These are phyloP conservation scores for Mythimna albipuncta DNA, from an alignment of 2,888 invertebrate genomes.

Conservation along the genomic window DNA sequence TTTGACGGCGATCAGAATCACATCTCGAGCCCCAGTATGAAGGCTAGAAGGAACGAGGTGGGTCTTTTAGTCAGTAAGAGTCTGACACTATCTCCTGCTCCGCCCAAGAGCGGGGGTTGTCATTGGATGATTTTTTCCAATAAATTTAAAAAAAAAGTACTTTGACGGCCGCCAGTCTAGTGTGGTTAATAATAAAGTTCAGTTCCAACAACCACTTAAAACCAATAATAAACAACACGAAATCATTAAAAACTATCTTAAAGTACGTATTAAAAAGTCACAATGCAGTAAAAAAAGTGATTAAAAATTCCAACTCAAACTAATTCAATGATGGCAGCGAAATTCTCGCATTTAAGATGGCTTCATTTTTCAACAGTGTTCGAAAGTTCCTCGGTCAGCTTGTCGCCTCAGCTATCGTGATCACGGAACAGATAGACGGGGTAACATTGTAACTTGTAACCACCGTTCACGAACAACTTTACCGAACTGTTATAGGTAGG, in stretches of 20 bases:
- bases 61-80: too few species aligned
- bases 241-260: conserved; percentile 14
- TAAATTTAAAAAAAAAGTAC: too few species aligned
- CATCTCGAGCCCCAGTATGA: too few species aligned
- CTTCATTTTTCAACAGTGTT: conserved; percentile 53
- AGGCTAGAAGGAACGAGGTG: too few species aligned
- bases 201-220: too few species aligned
- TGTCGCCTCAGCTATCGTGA: conserved; percentile 43
- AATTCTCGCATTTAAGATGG: conserved; percentile 45
- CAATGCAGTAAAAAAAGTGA: conserved; percentile 39
- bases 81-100: too few species aligned
- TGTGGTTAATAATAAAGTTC: too few species aligned
- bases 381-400: conserved; percentile 55
- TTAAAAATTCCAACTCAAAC: conserved; percentile 36
- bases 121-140: too few species aligned
- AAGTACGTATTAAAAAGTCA: conserved; percentile 21
- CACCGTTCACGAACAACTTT: conserved; percentile 31
- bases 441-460: conserved; percentile 53
- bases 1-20: too few species aligned
- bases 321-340: conserved; percentile 42
- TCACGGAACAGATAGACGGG: conserved; percentile 49
- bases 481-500: conserved; percentile 23
- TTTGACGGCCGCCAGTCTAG: too few species aligned
- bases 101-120: too few species aligned
- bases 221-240: not conserved